Evolutionary conservation across 1,140 invertebrate genomes (phyloP).

Genomic region (Caenorhabditis inopinata): DNA sequence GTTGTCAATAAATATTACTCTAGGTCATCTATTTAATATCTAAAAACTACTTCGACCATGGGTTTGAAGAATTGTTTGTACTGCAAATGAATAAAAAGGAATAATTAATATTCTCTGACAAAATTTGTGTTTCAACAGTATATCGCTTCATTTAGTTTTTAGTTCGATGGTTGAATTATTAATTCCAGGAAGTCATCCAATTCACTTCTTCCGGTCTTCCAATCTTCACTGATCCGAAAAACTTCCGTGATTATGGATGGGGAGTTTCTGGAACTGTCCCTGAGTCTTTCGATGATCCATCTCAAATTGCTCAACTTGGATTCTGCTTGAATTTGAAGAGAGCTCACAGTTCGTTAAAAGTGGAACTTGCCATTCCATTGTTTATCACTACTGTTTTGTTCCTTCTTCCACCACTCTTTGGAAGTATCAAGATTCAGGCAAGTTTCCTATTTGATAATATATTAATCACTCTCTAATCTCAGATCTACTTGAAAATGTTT

Average conservation of each 20-base stretch:
- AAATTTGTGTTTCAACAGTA: too few species aligned
- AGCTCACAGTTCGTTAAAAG: slow-evolving; percentile 56
- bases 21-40: too few species aligned
- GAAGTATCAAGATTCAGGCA: slow-evolving; percentile 50
- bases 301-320: slow-evolving; percentile 58
- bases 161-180: too few species aligned
- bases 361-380: slow-evolving; percentile 58
- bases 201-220: slow-evolving; percentile 59
- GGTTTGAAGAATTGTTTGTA: too few species aligned
- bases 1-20: too few species aligned
- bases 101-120: too few species aligned
- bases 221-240: slow-evolving; percentile 65
- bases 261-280: slow-evolving; percentile 61
- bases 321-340: slow-evolving; percentile 65
- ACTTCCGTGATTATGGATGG: slow-evolving; percentile 66
- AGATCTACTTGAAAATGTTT: slow-evolving; percentile 60
- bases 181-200: slow-evolving; percentile 56
- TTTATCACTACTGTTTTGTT: slow-evolving; percentile 58
- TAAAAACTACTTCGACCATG: too few species aligned
- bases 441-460: background rate
- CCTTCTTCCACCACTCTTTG: slow-evolving; percentile 61
- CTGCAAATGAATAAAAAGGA: too few species aligned
- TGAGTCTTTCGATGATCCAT: slow-evolving; percentile 54
- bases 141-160: too few species aligned
- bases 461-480: too few species aligned